phyloP scores from a whole-genome alignment of 2,797 vertebrate genomes.

The Phrynocephalus guinanensis region DNA sequence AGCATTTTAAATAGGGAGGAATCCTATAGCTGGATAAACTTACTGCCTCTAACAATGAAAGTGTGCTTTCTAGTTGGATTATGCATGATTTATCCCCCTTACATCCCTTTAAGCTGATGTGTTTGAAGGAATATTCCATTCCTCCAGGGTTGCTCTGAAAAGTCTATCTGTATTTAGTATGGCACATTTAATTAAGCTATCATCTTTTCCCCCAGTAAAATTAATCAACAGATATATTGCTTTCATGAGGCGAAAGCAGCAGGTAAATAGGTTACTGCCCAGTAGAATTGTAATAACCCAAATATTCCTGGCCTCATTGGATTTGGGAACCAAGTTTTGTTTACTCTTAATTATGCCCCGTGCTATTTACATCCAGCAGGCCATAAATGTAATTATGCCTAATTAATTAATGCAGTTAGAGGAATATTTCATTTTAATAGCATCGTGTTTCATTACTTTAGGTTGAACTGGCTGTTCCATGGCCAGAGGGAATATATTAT shows the following conservation, averaged over 20 bases:
- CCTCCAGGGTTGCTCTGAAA: slow-evolving; percentile 69
- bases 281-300: slow-evolving; percentile 68
- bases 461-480: slow-evolving; percentile 54
- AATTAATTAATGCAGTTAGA: slow-evolving; percentile 69
- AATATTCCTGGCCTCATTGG: slow-evolving; percentile 60
- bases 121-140: slow-evolving; percentile 64
- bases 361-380: slow-evolving; percentile 59
- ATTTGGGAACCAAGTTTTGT: slow-evolving; percentile 69
- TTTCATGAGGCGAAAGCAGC: slow-evolving; percentile 74
- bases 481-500: slow-evolving; percentile 60
- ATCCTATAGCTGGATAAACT: not conserved
- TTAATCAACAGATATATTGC: slow-evolving; percentile 76
- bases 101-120: slow-evolving; percentile 56
- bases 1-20: not conserved
- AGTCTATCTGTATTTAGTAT: slow-evolving; percentile 72
- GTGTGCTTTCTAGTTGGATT: slow-evolving; percentile 43
- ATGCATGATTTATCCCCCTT: slow-evolving; percentile 60
- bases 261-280: slow-evolving; percentile 71
- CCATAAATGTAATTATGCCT: slow-evolving; percentile 46
- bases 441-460: slow-evolving; percentile 50
- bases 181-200: slow-evolving; percentile 78
- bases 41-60: not conserved
- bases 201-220: slow-evolving; percentile 72
- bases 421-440: slow-evolving; percentile 66
- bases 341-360: slow-evolving; percentile 71